phyloP scores from a whole-genome alignment of 2,888 invertebrate genomes.

The Microplitis deprimator region DNA sequence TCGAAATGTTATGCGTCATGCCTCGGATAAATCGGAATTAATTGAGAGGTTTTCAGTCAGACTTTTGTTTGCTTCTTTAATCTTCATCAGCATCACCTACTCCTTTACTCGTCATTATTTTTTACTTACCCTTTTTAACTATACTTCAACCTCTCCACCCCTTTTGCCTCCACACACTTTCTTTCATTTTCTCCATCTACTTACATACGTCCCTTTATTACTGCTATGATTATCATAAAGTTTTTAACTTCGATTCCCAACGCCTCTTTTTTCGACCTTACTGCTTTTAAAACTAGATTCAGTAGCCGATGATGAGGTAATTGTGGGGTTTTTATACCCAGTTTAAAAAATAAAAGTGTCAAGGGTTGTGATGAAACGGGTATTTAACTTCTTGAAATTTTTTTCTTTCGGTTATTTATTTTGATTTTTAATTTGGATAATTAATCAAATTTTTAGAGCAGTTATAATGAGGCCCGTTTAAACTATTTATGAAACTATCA shows the following conservation, averaged over 20 bases:
- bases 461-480: too few species aligned
- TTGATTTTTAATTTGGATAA: too few species aligned
- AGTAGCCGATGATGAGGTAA: constrained; percentile 68
- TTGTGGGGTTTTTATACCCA: constrained; percentile 51
- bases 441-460: too few species aligned
- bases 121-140: constrained; percentile 15
- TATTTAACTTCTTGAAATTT: not conserved
- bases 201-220: constrained; percentile 28
- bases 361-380: constrained; percentile 42
- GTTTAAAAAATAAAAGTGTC: not conserved
- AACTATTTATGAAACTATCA: too few species aligned
- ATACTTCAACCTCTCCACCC: not conserved
- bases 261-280: constrained; percentile 5
- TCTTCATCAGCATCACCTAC: constrained; percentile 40
- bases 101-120: constrained; percentile 37
- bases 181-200: constrained; percentile 21
- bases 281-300: constrained; percentile 50
- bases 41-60: constrained; percentile 67
- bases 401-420: too few species aligned
- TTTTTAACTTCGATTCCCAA: constrained; percentile 19
- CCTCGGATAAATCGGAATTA: constrained; percentile 70
- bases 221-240: not conserved
- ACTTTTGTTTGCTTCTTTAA: constrained; percentile 49
- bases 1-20: constrained; percentile 63
- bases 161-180: not conserved